These are phyloP conservation scores for Isaurus tuberculatus DNA, from an alignment of 92 coral and sea anemone species.

Conservation along the genomic window DNA sequence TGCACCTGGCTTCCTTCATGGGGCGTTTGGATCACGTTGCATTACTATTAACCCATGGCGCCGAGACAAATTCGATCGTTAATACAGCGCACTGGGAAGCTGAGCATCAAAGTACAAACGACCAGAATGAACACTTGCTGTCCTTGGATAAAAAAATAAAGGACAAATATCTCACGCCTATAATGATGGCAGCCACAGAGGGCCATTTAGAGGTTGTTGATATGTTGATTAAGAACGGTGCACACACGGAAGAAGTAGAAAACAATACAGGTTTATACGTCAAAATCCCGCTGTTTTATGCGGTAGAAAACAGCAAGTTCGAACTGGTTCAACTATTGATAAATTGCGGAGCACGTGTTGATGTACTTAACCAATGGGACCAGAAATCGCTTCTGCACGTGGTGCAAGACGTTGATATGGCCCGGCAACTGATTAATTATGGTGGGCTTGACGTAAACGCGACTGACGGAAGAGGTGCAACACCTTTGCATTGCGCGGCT, in stretches of 20 bases:
- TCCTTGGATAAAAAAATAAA: conserved; percentile 5
- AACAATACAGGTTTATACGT: neutral
- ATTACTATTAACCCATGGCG: conserved; percentile 20
- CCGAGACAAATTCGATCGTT: conserved; percentile 20
- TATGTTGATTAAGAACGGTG: conserved; percentile 21
- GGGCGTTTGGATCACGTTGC: conserved; percentile 24
- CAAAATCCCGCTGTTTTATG: conserved; percentile 34
- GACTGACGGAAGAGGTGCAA: conserved; percentile 11
- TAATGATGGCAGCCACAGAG: conserved; percentile 29
- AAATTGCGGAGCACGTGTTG: conserved; percentile 37
- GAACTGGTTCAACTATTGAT: conserved; percentile 16
- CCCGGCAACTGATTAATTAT: conserved; percentile 21
- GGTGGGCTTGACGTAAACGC: conserved; percentile 38
- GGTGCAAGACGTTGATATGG: conserved; percentile 31
- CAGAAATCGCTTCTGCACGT: conserved; percentile 29
- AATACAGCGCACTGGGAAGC: conserved; percentile 12
- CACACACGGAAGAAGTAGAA: neutral
- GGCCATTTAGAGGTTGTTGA: conserved; percentile 1
- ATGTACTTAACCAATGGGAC: neutral
- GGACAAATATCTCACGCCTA: conserved; percentile 13
- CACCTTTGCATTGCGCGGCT: conserved; percentile 33
- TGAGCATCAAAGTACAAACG: neutral
- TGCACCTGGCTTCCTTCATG: conserved; percentile 33
- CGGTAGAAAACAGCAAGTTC: conserved; percentile 19
- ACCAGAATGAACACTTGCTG: neutral